Evolutionary conservation across 2,113 vertebrate species (phyloP), one percentile per base, ranked within the genome.

Genomic region (Tragelaphus scriptus): DNA sequence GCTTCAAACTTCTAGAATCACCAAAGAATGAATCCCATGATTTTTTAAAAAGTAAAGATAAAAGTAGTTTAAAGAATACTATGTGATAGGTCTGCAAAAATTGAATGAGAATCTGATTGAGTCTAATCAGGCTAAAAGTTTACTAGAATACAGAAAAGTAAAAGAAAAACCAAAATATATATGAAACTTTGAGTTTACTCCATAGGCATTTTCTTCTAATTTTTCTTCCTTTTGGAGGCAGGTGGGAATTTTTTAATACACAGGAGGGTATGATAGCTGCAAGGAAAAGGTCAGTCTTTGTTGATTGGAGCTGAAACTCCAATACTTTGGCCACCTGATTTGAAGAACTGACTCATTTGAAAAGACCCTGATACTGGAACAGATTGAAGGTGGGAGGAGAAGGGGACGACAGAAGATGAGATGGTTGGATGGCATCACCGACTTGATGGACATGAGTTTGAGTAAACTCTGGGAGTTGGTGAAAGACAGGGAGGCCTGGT

Each of bases 1-100:
- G 58, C 36, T 87, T 15, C 86, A 53, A 95, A 49, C 56, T 53
- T 88, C 49, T 47, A 53, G 49, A 93, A 79, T 90, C 85, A 84
- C 40, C 3, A 12, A 84, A 94, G n/a, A 92, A 80, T 59, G 25
- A 86, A 96, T 90, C 49, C 21, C 17, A 40, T 94, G 14, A 95
- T 79, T 17, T 19, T 36, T 36, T 61, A 65, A 55, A 82, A 97
- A 36, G 58, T 79, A 88, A 90, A 36, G 80, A 28, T 85, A 89
- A 87, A 97, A 91, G 49, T 86, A 89, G 26, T 81, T 71, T 47
- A 44, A 93, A 68, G 97, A 92, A 26, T 96, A 51, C 71, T 87
- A 1, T 68, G 7, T 71, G 56, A 95, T 51, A 12, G 16, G 1
- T 95, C 16, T 86, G 28, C 79, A 96, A 91, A n/a, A 94, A 71